phyloP scores from a whole-genome alignment of 2,797 vertebrate genomes.

The Coreius guichenoti region DNA sequence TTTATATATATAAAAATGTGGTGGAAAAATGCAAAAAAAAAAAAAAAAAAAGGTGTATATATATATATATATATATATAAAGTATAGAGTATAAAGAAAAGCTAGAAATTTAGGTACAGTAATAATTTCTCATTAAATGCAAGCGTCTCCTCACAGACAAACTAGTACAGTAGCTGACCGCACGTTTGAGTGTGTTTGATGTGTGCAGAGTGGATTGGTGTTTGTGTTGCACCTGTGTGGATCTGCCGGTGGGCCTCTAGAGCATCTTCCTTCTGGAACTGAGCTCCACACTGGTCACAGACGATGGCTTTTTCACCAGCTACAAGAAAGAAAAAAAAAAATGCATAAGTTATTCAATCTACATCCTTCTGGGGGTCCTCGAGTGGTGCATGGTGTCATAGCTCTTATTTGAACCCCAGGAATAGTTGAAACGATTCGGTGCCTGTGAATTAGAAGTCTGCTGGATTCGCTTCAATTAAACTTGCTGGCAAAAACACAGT shows the following conservation, averaged over 20 bases:
- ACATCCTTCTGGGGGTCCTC: background rate
- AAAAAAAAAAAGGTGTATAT: too few species aligned
- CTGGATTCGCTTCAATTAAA: constrained; percentile 24
- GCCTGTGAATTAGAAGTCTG: constrained; percentile 2
- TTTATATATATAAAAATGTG: background rate
- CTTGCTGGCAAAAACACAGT: background rate
- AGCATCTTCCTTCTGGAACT: constrained; percentile 96
- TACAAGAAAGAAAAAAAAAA: constrained; percentile 64
- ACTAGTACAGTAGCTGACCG: background rate
- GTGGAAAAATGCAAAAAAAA: background rate
- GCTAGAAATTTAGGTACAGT: background rate
- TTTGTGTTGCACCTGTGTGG: constrained; percentile 85
- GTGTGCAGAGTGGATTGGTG: background rate
- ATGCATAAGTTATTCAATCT: background rate
- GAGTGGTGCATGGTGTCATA: background rate
- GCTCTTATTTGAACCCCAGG: background rate
- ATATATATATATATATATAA: too few species aligned
- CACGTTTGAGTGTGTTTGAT: background rate
- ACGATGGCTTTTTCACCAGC: constrained; percentile 96
- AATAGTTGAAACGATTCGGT: background rate
- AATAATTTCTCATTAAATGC: background rate
- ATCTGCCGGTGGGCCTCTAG: constrained; percentile 94
- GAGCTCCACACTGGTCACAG: constrained; percentile 97
- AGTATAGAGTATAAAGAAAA: background rate
- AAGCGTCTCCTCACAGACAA: background rate